These are phyloP conservation scores for Dione juno DNA, from an alignment of 2,888 invertebrate species.

Conservation along the genomic window DNA sequence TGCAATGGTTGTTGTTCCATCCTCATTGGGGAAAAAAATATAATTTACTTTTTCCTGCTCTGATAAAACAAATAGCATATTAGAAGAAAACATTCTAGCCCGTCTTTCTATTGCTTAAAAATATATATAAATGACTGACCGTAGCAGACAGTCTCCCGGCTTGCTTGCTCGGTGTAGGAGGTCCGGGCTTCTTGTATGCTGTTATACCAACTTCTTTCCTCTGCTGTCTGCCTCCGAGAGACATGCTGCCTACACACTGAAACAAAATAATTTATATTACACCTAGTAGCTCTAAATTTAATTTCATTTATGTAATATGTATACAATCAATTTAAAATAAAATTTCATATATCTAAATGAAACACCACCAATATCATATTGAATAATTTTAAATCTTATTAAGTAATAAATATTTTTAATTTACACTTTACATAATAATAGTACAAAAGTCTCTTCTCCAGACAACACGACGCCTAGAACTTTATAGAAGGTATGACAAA, in stretches of 20 bases:
- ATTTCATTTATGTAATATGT: no score
- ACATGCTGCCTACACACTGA: conserved; percentile 52
- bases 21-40: no score
- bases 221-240: conserved; percentile 64
- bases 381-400: no score
- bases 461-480: background rate
- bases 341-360: no score
- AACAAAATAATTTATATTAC: conserved; percentile 7
- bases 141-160: conserved; percentile 89
- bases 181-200: conserved; percentile 92
- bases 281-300: background rate
- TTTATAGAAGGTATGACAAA: background rate
- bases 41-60: no score
- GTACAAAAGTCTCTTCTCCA: background rate
- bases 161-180: conserved; percentile 93
- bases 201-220: conserved; percentile 87
- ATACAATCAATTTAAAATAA: no score
- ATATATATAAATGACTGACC: conserved; percentile 63
- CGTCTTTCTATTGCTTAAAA: no score
- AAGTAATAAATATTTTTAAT: background rate
- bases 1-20: no score
- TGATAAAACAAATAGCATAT: no score
- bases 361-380: no score
- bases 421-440: background rate
- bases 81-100: no score